Percentiles rank a stretch among this genome's conserved stretches.
These are phyloP conservation scores for Formica aserva DNA, from an alignment of 2,888 invertebrate genomes.

Conservation along the genomic window DNA sequence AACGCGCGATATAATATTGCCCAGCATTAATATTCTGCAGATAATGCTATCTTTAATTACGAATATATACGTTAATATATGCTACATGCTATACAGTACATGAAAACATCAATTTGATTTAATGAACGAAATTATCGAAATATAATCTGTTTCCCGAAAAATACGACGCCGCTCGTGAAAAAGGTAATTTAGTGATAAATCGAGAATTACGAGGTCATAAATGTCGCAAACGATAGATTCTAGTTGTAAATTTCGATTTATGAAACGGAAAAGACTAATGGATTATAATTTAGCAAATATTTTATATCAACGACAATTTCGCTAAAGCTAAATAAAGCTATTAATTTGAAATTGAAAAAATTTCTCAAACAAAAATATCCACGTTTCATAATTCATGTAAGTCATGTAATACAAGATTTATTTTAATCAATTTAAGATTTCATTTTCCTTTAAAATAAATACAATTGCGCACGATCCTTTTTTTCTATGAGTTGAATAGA, in stretches of 20 bases:
- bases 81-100: neutral
- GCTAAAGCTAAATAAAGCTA: neutral
- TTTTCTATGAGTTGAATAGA: neutral
- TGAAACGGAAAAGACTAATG: neutral
- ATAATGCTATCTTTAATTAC: slow-evolving; percentile 4
- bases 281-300: slow-evolving; percentile 7
- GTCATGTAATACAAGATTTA: neutral
- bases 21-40: neutral
- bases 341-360: neutral
- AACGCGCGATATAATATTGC: slow-evolving; percentile 26
- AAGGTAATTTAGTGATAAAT: slow-evolving; percentile 33
- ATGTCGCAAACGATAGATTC: slow-evolving; percentile 4
- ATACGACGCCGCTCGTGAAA: slow-evolving; percentile 1
- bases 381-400: neutral
- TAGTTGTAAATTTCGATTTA: neutral
- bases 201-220: slow-evolving; percentile 15
- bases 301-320: neutral
- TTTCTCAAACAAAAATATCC: neutral
- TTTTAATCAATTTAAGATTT: slow-evolving; percentile 2
- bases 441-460: neutral
- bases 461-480: neutral
- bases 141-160: slow-evolving; percentile 34
- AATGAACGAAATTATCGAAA: slow-evolving; percentile 34
- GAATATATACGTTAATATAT: neutral
- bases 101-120: slow-evolving; percentile 4